phyloP scores from a whole-genome alignment of 2,113 vertebrate genomes.

The Protobothrops mucrosquamatus region DNA sequence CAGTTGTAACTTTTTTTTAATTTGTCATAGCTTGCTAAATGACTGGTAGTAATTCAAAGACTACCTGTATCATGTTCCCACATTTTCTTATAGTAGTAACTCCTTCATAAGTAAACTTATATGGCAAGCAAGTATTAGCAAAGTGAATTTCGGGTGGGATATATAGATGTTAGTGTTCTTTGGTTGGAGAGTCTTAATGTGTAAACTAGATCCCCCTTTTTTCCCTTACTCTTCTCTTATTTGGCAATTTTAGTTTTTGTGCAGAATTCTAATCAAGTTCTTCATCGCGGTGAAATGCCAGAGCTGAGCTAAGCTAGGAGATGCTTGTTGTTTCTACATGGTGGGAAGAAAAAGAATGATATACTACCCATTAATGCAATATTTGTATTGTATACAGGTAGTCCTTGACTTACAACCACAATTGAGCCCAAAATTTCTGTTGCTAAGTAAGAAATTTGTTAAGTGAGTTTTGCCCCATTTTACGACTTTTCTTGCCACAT shows the following conservation, averaged over 20 bases:
- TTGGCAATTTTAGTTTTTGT: neutral
- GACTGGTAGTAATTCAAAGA: neutral
- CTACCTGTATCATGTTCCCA: neutral
- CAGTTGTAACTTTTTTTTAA: neutral
- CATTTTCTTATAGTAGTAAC: neutral
- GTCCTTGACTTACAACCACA: neutral
- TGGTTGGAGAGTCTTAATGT: neutral
- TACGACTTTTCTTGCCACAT: neutral
- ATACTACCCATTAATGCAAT: neutral
- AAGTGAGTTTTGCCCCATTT: neutral
- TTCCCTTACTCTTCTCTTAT: neutral
- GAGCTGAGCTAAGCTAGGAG: neutral
- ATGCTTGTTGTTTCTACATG: neutral
- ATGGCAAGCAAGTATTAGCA: neutral
- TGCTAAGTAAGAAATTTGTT: neutral
- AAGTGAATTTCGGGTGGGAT: neutral
- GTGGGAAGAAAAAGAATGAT: neutral
- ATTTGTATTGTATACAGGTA: neutral
- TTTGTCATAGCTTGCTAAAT: neutral
- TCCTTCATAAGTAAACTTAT: neutral
- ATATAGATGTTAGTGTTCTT: neutral
- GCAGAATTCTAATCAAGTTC: neutral
- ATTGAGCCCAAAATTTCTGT: neutral
- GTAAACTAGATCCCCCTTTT: neutral
- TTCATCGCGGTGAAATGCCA: neutral